Percentiles rank a stretch among this genome's conserved stretches.
These are phyloP conservation scores for Phenganax stokvisi DNA, from an alignment of 92 coral and sea anemone species.

Conservation along the genomic window DNA sequence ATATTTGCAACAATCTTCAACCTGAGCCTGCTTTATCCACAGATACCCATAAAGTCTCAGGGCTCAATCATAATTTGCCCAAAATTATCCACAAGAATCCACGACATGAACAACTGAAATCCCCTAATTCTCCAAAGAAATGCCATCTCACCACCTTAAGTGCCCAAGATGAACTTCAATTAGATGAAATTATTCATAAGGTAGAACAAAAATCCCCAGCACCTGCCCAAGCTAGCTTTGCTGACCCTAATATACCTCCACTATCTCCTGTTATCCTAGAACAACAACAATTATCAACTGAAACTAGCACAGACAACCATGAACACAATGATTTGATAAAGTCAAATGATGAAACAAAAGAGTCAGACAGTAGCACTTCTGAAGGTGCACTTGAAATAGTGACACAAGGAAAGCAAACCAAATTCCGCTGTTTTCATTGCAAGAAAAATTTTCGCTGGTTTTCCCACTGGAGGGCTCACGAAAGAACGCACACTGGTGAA, in stretches of 20 bases:
- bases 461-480: constrained; percentile 84
- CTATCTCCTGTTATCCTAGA: neutral
- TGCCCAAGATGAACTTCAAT: too few relatives aligned
- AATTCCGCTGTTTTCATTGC: constrained; percentile 73
- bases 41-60: too few relatives aligned
- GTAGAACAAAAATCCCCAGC: neutral
- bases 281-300: neutral
- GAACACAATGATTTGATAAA: neutral
- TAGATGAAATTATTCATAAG: too few relatives aligned
- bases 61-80: too few relatives aligned
- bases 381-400: too few relatives aligned
- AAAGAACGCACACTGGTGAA: constrained; percentile 88
- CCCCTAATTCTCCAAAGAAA: neutral
- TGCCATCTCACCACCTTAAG: too few relatives aligned
- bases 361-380: too few relatives aligned
- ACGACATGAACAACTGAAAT: neutral
- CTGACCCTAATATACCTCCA: neutral
- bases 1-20: too few relatives aligned
- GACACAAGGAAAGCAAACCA: constrained; percentile 41
- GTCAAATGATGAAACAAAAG: neutral
- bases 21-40: too few relatives aligned
- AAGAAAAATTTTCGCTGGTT: constrained; percentile 90
- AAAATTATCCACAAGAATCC: constrained; percentile 1
- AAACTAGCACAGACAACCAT: neutral
- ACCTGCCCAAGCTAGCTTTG: neutral